Base-by-base conservation (phyloP, 2,888 invertebrate species). In the Drosophila hamatofila region DNA sequence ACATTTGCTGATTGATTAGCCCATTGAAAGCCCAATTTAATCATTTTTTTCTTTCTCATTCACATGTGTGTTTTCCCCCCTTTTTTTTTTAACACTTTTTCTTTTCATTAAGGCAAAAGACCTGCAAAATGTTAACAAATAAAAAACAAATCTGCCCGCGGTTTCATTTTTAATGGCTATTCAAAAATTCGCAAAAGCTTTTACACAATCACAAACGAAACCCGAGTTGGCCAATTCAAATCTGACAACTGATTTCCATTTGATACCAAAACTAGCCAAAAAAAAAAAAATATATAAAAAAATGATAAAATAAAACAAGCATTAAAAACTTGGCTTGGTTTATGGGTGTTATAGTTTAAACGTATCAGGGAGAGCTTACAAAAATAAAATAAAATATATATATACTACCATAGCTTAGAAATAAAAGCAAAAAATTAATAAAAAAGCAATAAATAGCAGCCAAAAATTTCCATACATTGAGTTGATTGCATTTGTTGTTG, bases 1-100 rank as follows among this genome's bases (percentile, higher is more conserved):
- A 56, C 64, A 57, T 70, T 67, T 51, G 61, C 30, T 72, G 79
- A 83, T 82, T 81, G 67, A 81, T 81, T 61, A 55, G 35, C 27
- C 35, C 25, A 68, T 60, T 66, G 75, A 78, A 78, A 81, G 67
- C 35, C 59, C 79, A 84, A 51, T 81, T 86, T 69, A 66, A 68
- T n/a, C 64, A 74, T 74, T 80, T 72, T 80, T 72, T 63, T 63
- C 69, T 72, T 63, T 63, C 69, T 62, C 67, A 78, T 78, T 81
- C 57, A 81, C 63, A 78, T 64, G 49, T 69, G 42, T 72, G 72
- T 61, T 57, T 72, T 56, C 33, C 16, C 16, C 14, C 3, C 21
- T 8, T 23, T 16, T 48, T 16, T 11, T 14, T 42, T n/a, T 6
- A 6, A 25, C n/a, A 54, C 52, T 37, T 25, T 48, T 55, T 60